Percentiles rank a stretch among this genome's conserved stretches.
phyloP scores from a whole-genome alignment of 2,888 invertebrate genomes.

The Acanthococcus lagerstroemiae region DNA sequence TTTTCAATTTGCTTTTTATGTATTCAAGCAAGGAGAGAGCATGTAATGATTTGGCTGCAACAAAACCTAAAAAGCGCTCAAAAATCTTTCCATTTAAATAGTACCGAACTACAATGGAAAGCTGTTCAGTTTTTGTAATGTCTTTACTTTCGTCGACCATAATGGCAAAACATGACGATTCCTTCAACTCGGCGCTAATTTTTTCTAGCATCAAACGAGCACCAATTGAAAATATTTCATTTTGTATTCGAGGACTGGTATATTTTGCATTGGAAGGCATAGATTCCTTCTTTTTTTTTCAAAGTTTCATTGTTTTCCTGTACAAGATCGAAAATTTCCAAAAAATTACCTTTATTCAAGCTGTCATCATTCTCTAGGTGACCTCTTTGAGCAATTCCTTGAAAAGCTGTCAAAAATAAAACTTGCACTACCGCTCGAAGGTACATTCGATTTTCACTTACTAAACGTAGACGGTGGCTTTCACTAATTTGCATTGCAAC shows the following conservation, averaged over 20 bases:
- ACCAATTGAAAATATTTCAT: slow-evolving; percentile 15
- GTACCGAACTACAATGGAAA: neutral
- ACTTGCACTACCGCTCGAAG: neutral
- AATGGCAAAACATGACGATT: slow-evolving; percentile 8
- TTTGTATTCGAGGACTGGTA: slow-evolving; percentile 14
- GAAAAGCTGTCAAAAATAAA: neutral
- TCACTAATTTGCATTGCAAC: slow-evolving; percentile 2
- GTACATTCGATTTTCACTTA: slow-evolving; percentile 17
- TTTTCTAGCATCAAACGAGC: slow-evolving; percentile 5
- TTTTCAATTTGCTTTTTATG: slow-evolving; percentile 5
- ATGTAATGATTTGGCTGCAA: slow-evolving; percentile 2
- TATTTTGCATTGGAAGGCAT: slow-evolving; percentile 9
- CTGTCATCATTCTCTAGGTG: neutral
- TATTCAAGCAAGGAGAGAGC: neutral
- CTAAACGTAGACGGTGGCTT: slow-evolving; percentile 1
- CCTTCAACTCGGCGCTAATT: slow-evolving; percentile 11
- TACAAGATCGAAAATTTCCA: neutral
- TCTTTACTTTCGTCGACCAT: slow-evolving; percentile 20
- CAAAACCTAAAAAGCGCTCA: slow-evolving; percentile 1
- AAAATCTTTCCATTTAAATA: slow-evolving; percentile 10
- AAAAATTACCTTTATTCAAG: neutral
- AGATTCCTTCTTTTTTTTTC: neutral
- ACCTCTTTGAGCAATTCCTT: neutral
- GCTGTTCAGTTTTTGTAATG: slow-evolving; percentile 16
- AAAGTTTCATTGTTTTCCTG: neutral